phyloP scores from a whole-genome alignment of 2,888 invertebrate species.

The Habrosyne pyritoides region DNA sequence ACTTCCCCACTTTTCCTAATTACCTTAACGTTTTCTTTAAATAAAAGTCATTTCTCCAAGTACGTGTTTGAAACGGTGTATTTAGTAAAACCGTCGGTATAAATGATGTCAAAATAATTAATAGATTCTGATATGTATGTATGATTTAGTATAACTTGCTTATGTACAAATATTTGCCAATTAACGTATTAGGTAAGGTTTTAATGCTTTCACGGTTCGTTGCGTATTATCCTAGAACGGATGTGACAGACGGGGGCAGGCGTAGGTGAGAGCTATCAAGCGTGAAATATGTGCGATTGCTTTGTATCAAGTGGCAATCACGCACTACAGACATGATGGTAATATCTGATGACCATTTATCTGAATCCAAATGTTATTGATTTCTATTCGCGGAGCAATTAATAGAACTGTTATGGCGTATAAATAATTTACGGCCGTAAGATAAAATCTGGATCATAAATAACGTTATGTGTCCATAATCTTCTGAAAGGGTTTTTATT shows the following conservation, averaged over 20 bases:
- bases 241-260: constrained; percentile 33
- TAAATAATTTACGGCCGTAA: constrained; percentile 21
- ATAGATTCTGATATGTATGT: neutral
- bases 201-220: constrained; percentile 60
- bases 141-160: neutral
- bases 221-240: constrained; percentile 45
- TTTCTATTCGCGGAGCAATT: constrained; percentile 12
- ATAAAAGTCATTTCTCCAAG: constrained; percentile 28
- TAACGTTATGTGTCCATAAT: neutral
- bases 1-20: constrained; percentile 57
- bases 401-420: constrained; percentile 14
- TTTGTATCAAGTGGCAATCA: constrained; percentile 54
- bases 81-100: neutral
- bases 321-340: constrained; percentile 18
- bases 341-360: constrained; percentile 20
- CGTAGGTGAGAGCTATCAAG: constrained; percentile 37
- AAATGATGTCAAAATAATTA: neutral
- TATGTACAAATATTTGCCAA: constrained; percentile 39
- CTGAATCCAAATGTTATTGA: constrained; percentile 16
- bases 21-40: constrained; percentile 52
- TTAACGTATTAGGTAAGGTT: constrained; percentile 50
- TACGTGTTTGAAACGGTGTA: neutral
- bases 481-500: neutral
- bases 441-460: constrained; percentile 17
- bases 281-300: constrained; percentile 57